Percentiles rank a stretch among this genome's conserved stretches.
These are phyloP conservation scores for Labeo catla DNA, from an alignment of 2,113 vertebrate genomes.

Conservation along the genomic window DNA sequence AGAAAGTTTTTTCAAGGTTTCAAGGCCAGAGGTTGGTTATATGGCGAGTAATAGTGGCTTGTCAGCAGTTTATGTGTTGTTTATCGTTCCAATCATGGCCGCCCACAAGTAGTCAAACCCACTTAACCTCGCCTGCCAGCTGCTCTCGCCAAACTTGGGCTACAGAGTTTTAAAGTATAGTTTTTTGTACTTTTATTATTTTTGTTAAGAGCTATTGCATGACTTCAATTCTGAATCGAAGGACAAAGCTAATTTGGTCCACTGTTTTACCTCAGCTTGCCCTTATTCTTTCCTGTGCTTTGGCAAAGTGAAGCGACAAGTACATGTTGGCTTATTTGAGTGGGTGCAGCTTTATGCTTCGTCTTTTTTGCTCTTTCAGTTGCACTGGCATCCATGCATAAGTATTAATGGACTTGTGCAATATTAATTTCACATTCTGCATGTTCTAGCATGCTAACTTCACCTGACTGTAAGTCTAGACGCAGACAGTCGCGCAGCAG, in stretches of 20 bases:
- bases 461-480: neutral
- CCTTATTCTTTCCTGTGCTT: neutral
- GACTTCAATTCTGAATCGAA: neutral
- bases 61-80: constrained; percentile 31
- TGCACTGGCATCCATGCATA: neutral
- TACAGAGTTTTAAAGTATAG: neutral
- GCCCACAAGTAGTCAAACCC: constrained; percentile 36
- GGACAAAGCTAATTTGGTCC: neutral
- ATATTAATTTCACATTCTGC: neutral
- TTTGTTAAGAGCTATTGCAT: no score
- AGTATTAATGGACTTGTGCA: neutral
- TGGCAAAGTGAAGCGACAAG: neutral
- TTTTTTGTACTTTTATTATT: no score
- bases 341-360: neutral
- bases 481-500: neutral
- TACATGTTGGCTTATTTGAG: neutral
- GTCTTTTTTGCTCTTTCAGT: neutral
- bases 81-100: constrained; percentile 44
- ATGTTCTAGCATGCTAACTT: neutral
- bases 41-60: constrained; percentile 12
- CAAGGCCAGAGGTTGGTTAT: constrained; percentile 5
- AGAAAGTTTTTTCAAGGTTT: neutral
- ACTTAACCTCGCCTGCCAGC: constrained; percentile 18
- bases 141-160: neutral
- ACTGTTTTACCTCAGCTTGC: neutral